These are phyloP conservation scores for Aphidius colemani DNA, from an alignment of 2,888 invertebrate species.

Conservation along the genomic window DNA sequence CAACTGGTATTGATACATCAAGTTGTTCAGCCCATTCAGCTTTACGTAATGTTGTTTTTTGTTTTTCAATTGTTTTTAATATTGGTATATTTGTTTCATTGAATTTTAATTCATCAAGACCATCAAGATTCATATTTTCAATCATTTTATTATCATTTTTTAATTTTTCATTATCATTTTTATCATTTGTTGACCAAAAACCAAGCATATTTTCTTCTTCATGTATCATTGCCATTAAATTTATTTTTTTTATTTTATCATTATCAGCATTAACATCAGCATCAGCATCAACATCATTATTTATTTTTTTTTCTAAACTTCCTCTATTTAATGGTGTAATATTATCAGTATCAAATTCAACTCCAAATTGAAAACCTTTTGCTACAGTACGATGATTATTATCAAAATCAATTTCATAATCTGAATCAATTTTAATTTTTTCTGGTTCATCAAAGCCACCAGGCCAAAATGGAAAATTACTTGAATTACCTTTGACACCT, in stretches of 20 bases:
- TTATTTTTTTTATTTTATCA: conserved; percentile 55
- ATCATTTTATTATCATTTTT: conserved; percentile 31
- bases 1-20: conserved; percentile 79
- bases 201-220: conserved; percentile 67
- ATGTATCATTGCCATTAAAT: conserved; percentile 68
- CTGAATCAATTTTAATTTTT: conserved; percentile 46
- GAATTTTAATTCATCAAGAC: conserved; percentile 37
- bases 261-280: conserved; percentile 35
- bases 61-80: conserved; percentile 69
- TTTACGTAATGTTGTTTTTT: conserved; percentile 61
- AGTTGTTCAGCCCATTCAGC: conserved; percentile 88
- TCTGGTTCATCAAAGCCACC: conserved; percentile 73
- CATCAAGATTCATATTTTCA: conserved; percentile 35
- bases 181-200: conserved; percentile 42
- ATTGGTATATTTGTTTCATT: conserved; percentile 63
- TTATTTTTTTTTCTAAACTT: conserved; percentile 14
- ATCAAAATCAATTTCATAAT: conserved; percentile 50
- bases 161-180: not conserved
- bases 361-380: conserved; percentile 49
- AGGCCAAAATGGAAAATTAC: conserved; percentile 86
- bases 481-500: conserved; percentile 75
- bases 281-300: not conserved
- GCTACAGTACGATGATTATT: conserved; percentile 50
- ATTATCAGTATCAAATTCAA: conserved; percentile 52
- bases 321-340: conserved; percentile 42